These are phyloP conservation scores for Chironomus tepperi DNA, from an alignment of 1,140 invertebrate genomes.

Conservation along the genomic window DNA sequence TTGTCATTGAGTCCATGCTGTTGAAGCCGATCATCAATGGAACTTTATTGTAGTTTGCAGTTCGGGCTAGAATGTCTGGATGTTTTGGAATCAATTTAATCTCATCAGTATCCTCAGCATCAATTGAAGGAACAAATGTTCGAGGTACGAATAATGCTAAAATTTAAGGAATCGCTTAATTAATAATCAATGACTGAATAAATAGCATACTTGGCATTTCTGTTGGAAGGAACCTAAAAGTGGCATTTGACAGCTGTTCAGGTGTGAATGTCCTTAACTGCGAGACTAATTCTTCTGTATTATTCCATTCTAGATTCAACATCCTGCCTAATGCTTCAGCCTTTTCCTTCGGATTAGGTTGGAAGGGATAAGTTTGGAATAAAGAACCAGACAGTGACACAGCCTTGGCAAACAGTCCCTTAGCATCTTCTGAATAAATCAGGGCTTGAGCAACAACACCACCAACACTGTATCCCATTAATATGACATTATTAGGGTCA, in stretches of 20 bases:
- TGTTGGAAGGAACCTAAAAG: slow-evolving; percentile 21
- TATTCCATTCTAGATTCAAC: slow-evolving; percentile 37
- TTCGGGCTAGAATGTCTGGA: slow-evolving; percentile 26
- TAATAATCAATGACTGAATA: neutral
- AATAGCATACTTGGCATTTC: neutral
- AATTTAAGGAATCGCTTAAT: neutral
- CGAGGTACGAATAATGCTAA: neutral
- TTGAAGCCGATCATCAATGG: slow-evolving; percentile 28
- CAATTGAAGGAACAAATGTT: slow-evolving; percentile 18
- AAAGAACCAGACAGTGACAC: slow-evolving; percentile 67
- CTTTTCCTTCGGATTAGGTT: slow-evolving; percentile 38
- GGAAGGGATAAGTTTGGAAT: slow-evolving; percentile 48
- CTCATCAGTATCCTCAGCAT: neutral
- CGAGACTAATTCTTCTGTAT: slow-evolving; percentile 35
- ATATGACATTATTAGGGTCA: slow-evolving; percentile 48
- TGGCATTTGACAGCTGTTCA: slow-evolving; percentile 37
- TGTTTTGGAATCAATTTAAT: slow-evolving; percentile 26
- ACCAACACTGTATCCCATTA: slow-evolving; percentile 62
- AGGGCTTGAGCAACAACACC: slow-evolving; percentile 63
- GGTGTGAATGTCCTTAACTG: slow-evolving; percentile 38
- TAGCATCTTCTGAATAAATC: slow-evolving; percentile 45
- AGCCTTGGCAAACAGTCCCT: slow-evolving; percentile 54
- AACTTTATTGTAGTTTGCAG: slow-evolving; percentile 27
- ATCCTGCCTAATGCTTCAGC: slow-evolving; percentile 36
- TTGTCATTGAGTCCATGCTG: neutral